These are phyloP conservation scores for Proteles cristata DNA, from an alignment of 2,113 vertebrate genomes.

Conservation along the genomic window DNA sequence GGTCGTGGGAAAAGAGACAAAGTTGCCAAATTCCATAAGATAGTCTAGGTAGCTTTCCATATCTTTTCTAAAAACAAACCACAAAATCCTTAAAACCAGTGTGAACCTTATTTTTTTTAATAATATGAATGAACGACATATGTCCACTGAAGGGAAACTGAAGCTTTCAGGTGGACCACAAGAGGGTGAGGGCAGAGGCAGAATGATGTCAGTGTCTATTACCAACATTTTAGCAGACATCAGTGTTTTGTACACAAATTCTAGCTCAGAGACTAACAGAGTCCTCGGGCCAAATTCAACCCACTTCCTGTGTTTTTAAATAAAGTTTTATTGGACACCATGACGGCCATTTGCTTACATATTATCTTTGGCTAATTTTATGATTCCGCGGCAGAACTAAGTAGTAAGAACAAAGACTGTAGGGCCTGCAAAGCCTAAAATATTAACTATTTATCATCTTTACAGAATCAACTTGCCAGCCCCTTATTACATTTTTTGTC, in stretches of 20 bases:
- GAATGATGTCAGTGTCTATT: too few species aligned
- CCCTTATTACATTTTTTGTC: not conserved
- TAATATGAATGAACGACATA: not conserved
- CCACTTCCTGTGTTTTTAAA: not conserved
- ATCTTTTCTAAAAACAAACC: not conserved
- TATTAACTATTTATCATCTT: not conserved
- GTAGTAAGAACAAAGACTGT: not conserved
- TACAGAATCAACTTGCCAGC: not conserved
- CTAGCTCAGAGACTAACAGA: not conserved
- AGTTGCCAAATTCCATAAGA: not conserved
- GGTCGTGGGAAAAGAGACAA: not conserved
- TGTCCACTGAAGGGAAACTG: not conserved
- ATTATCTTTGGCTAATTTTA: not conserved
- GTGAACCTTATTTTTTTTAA: constrained; percentile 23
- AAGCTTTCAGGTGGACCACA: not conserved
- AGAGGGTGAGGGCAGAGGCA: too few species aligned
- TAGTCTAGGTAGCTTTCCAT: not conserved
- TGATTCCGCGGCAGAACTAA: accelerated
- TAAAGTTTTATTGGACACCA: not conserved
- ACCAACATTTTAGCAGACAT: not conserved
- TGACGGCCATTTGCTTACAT: not conserved
- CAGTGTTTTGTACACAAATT: not conserved
- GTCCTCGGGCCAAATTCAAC: not conserved
- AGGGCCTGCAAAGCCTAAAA: not conserved
- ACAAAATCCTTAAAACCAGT: not conserved